Evolutionary conservation across 1,140 invertebrate species (phyloP).

Genomic region (Drosophila pseudoananassae): DNA sequence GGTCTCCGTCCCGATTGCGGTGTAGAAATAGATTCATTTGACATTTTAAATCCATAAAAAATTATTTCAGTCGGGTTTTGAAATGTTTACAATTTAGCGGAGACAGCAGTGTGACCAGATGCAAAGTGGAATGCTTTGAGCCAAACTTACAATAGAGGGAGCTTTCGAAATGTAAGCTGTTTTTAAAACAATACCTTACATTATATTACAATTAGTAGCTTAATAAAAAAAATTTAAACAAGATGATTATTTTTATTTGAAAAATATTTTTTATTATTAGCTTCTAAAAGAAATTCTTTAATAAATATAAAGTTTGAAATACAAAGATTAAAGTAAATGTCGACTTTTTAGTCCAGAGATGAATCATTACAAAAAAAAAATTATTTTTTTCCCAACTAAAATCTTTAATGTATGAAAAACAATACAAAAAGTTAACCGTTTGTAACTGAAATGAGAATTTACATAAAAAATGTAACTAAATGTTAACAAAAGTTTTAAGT

Average conservation of each 20-base stretch:
- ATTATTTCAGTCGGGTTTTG: slow-evolving; percentile 2
- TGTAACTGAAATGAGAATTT: not conserved
- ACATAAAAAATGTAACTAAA: not conserved
- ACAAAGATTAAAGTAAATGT: not conserved
- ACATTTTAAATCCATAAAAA: slow-evolving; percentile 12
- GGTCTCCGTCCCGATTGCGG: slow-evolving; percentile 16
- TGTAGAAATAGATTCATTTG: slow-evolving; percentile 5
- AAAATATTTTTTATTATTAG: slow-evolving; percentile 1
- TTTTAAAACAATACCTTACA: no score
- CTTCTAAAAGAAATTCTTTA: not conserved
- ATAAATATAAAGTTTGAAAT: not conserved
- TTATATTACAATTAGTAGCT: no score
- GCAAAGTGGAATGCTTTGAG: not conserved
- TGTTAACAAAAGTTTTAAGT: not conserved
- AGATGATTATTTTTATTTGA: not conserved
- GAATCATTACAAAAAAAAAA: no score
- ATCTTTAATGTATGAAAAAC: no score
- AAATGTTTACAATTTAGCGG: slow-evolving; percentile 17
- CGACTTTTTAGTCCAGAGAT: not conserved
- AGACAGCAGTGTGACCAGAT: not conserved
- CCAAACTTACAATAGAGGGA: not conserved
- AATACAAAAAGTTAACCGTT: not conserved
- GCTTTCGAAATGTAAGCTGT: not conserved
- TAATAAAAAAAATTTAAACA: not conserved
- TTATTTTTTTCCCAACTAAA: no score